Conservation (phyloP, 2,888 invertebrate species). For the Stegana nigrithorax region DNA sequence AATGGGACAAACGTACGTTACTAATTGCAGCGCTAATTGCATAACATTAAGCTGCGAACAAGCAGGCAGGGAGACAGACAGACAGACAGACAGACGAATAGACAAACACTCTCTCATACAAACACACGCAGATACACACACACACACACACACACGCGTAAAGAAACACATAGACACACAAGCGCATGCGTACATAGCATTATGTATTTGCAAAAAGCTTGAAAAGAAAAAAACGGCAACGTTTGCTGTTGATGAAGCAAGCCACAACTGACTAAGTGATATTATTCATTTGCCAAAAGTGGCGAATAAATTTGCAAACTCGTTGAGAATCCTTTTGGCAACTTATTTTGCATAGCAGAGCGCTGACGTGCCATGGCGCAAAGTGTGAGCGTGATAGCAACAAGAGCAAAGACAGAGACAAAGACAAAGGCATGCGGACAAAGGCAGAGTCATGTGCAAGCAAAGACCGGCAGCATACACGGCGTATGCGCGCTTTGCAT, state of each 20-base stretch:
- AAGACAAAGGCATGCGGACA: neutral
- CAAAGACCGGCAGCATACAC: too few species aligned
- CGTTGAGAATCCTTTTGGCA: constrained; percentile 30
- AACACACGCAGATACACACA: too few species aligned
- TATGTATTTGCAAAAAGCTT: too few species aligned
- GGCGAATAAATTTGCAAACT: constrained; percentile 30
- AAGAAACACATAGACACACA: too few species aligned
- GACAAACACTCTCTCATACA: too few species aligned
- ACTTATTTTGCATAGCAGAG: constrained; percentile 12
- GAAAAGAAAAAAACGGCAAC: constrained; percentile 46
- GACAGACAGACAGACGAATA: neutral
- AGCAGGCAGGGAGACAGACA: neutral
- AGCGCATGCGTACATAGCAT: too few species aligned
- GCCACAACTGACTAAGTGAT: constrained; percentile 10
- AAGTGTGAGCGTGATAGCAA: too few species aligned
- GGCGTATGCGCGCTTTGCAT: neutral
- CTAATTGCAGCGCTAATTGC: constrained; percentile 59
- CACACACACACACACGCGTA: too few species aligned
- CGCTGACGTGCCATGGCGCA: too few species aligned
- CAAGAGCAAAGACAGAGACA: neutral
- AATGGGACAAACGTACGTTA: constrained; percentile 4
- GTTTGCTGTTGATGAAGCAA: neutral
- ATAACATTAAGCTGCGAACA: constrained; percentile 33
- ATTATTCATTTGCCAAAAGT: constrained; percentile 25
- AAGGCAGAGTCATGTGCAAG: neutral